Conservation (phyloP, 2,888 invertebrate genomes). For the Pachliopta kotzebuea region DNA sequence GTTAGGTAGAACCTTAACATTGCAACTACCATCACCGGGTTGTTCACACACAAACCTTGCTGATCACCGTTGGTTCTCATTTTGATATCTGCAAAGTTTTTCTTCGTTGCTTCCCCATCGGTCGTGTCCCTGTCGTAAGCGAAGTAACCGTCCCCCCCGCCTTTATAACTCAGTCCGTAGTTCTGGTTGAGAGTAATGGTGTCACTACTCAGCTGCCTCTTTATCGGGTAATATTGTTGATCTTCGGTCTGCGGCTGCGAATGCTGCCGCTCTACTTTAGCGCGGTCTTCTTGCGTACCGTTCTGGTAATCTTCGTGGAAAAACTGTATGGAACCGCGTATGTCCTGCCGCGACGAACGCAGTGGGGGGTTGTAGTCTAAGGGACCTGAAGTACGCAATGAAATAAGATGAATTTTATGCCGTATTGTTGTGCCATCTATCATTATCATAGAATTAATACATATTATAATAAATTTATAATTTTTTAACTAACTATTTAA, state of each 20-base stretch:
- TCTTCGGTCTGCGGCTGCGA: constrained; percentile 66
- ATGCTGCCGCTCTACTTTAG: constrained; percentile 80
- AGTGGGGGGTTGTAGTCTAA: constrained; percentile 85
- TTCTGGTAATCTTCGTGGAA: constrained; percentile 82
- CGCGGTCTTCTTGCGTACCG: constrained; percentile 57
- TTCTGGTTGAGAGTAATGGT: constrained; percentile 66
- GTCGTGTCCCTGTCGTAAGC: constrained; percentile 78
- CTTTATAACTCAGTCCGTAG: constrained; percentile 52
- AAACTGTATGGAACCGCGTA: constrained; percentile 84
- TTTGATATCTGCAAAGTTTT: constrained; percentile 87
- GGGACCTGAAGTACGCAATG: constrained; percentile 51
- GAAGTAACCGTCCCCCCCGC: constrained; percentile 73
- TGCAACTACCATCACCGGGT: constrained; percentile 14
- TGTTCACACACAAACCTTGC: constrained; percentile 54
- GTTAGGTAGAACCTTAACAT: background rate
- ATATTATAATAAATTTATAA: too few species aligned
- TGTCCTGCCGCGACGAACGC: constrained; percentile 88
- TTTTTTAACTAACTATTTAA: too few species aligned
- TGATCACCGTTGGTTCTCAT: constrained; percentile 75
- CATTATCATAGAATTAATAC: too few species aligned
- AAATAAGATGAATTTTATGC: background rate
- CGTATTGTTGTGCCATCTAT: background rate
- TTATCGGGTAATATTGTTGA: constrained; percentile 55
- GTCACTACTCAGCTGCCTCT: constrained; percentile 82
- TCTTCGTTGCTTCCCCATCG: constrained; percentile 79